Evolutionary conservation across 2,888 invertebrate species (phyloP), one percentile per base, ranked within the genome.

Genomic region (Hanleya hanleyi): DNA sequence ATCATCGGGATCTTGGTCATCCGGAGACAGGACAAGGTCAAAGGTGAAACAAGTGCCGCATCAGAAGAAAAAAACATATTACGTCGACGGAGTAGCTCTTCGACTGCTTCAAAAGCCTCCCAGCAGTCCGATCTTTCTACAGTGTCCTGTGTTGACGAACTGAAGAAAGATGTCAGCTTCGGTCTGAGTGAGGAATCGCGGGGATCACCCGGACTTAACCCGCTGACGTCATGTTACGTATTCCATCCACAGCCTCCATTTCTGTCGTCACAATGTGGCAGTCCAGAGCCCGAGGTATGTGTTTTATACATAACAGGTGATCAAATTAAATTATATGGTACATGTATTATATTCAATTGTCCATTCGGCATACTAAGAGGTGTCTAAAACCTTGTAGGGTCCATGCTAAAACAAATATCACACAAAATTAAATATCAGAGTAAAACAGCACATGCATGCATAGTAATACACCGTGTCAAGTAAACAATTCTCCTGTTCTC

Each of bases 1-100:
- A 64, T 82, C 15, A 64, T 79, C 18, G 74, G 78, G 29, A 83
- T 83, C 22, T 61, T 74, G 36, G 67, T 81, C 4, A 77, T 83
- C 37, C 50, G 77, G 37, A 74, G 77, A 18, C 71, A 75, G 3
- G 82, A 82, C 65, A 35, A 65, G n/a, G 35, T 35, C 15, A 70
- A 66, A 1, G 50, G 62, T 29, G 15, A 22, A 22, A 12, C 22
- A 29, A 22, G 26, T 26, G 26, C 57, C 29, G 32, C 22, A 26
- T 15, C 29, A 3, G 57, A 57, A 57, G 57, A 57, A 57, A 29
- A 26, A 26, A 57, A 29, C 15, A 57, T 57, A 22, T 29, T 57
- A 32, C 22, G 26, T 15, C 57, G 57, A 29, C 22, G 57, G 18
- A 32, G 57, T 4, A 57, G 57, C 32, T 57, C 57, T 4, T 57